Conservation (phyloP, 2,113 vertebrate genomes). For the Lethenteron reissneri region DNA sequence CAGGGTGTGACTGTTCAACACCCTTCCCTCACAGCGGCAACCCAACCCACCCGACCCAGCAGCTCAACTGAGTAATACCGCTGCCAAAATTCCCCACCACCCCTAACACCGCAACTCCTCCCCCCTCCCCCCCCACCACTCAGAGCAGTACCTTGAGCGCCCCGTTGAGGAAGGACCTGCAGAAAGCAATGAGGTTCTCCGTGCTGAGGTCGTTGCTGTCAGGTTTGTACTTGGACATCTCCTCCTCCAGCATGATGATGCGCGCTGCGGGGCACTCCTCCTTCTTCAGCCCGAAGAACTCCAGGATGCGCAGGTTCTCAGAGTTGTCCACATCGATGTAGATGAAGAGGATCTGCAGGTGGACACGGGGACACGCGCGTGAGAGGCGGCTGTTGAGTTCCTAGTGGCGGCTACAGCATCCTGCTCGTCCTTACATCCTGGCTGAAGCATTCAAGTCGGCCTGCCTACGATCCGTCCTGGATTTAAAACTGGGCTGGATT, state of each 20-base stretch:
- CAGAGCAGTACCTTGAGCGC: slow-evolving; percentile 55
- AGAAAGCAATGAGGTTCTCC: slow-evolving; percentile 55
- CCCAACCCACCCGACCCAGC: too few relatives aligned
- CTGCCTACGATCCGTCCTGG: too few relatives aligned
- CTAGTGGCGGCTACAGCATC: too few relatives aligned
- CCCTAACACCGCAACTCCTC: too few relatives aligned
- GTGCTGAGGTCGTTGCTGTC: slow-evolving; percentile 42
- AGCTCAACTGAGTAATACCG: too few relatives aligned
- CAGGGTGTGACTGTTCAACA: too few relatives aligned
- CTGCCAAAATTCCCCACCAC: too few relatives aligned
- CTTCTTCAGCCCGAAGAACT: slow-evolving; percentile 91
- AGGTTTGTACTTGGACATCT: slow-evolving; percentile 96
- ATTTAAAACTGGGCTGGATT: too few relatives aligned
- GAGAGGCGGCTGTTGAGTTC: background rate
- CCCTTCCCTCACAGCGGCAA: too few relatives aligned
- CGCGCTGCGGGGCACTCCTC: slow-evolving; percentile 80
- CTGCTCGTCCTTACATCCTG: too few relatives aligned
- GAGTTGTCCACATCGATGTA: slow-evolving; percentile 80
- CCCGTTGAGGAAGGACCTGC: slow-evolving; percentile 51
- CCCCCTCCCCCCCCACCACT: too few relatives aligned
- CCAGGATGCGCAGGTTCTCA: slow-evolving; percentile 88
- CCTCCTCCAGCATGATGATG: slow-evolving; percentile 87
- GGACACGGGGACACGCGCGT: slow-evolving; percentile 11
- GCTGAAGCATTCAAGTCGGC: too few relatives aligned
- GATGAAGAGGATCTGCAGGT: slow-evolving; percentile 74